A percentile compares a stretch with the other conserved stretches of the same genome.
phyloP scores from a whole-genome alignment of 1,140 invertebrate species.

The Nasonia giraulti region DNA sequence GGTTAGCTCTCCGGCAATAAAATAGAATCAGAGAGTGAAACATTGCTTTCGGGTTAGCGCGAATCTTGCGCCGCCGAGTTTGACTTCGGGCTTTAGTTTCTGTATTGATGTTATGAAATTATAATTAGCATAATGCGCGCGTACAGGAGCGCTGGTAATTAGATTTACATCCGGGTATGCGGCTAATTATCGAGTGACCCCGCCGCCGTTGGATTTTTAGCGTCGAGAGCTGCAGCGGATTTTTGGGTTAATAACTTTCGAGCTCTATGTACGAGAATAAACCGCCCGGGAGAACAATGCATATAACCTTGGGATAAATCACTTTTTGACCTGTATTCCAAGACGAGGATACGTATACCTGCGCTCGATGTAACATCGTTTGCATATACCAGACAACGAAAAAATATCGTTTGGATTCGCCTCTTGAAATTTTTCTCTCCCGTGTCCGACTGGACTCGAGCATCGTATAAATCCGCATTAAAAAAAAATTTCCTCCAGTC shows the following conservation, averaged over 20 bases:
- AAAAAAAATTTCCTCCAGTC: neutral
- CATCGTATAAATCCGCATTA: neutral
- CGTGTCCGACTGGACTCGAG: too few relatives aligned
- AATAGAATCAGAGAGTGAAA: neutral
- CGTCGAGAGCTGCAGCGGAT: neutral
- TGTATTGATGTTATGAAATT: neutral
- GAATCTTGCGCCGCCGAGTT: neutral
- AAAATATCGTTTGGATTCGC: neutral
- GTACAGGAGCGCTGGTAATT: neutral
- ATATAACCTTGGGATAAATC: conserved; percentile 23
- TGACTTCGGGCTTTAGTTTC: neutral
- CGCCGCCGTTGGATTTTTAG: neutral
- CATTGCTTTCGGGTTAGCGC: neutral
- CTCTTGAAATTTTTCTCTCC: too few relatives aligned
- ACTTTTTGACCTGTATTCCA: conserved; percentile 34
- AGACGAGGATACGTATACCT: too few relatives aligned
- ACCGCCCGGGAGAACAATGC: neutral
- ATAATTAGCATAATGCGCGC: neutral
- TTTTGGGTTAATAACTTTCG: neutral
- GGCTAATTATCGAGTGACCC: neutral
- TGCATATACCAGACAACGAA: neutral
- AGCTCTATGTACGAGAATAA: neutral
- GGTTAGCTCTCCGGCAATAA: neutral
- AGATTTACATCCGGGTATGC: neutral
- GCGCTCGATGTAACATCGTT: neutral